These are phyloP conservation scores for Alviniconcha strummeri DNA, from an alignment of 2,888 invertebrate species.

Conservation along the genomic window DNA sequence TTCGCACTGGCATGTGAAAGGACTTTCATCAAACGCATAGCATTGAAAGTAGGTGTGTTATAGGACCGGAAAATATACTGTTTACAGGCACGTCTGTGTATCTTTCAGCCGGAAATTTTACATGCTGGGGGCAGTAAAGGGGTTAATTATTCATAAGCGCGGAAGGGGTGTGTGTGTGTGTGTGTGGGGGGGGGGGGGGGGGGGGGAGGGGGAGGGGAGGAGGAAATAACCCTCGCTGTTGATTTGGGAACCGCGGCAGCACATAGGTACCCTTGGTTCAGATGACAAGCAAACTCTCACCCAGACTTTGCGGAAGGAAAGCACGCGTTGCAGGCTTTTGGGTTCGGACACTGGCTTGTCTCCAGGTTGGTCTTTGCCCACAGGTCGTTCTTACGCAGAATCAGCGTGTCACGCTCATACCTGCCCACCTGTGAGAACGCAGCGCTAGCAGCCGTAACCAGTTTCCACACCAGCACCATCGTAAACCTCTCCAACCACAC, in stretches of 20 bases:
- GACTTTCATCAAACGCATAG: too few relatives aligned
- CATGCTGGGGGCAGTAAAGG: too few relatives aligned
- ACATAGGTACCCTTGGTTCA: too few relatives aligned
- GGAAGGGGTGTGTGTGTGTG: too few relatives aligned
- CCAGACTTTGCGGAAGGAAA: neutral
- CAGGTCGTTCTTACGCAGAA: neutral
- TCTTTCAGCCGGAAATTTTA: too few relatives aligned
- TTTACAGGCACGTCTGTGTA: too few relatives aligned
- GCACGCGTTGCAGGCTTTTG: conserved; percentile 2
- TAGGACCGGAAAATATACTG: too few relatives aligned
- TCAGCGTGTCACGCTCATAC: neutral
- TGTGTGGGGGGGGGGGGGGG: too few relatives aligned
- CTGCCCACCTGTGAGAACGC: neutral
- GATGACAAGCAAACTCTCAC: neutral
- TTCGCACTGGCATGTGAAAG: too few relatives aligned
- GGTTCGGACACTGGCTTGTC: conserved; percentile 1
- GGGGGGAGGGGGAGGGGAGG: too few relatives aligned
- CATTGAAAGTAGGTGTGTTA: too few relatives aligned
- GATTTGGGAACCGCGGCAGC: neutral
- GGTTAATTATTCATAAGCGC: too few relatives aligned
- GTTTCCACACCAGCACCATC: neutral
- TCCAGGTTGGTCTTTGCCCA: neutral
- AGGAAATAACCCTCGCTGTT: neutral
- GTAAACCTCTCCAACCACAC: neutral
- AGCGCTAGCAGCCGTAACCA: neutral